Conservation (phyloP, 2,113 vertebrate genomes). For the Clarias macrocephalus region DNA sequence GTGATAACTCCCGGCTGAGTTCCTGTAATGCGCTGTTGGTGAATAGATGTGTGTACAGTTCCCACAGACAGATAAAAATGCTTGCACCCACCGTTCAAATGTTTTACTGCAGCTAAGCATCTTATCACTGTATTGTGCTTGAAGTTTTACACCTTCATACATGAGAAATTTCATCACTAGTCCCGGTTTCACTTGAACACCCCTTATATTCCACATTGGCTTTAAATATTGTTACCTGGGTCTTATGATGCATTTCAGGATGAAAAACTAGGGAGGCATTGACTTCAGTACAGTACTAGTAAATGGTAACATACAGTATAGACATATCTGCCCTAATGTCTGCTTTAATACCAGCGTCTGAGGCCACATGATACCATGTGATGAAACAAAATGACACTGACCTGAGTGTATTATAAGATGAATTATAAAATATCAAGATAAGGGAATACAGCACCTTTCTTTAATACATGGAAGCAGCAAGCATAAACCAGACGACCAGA, state of each 20-base stretch:
- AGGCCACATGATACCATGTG: background rate
- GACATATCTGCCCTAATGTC: background rate
- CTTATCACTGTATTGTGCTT: no score
- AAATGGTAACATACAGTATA: background rate
- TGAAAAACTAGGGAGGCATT: background rate
- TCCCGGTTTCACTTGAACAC: background rate
- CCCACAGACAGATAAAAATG: no score
- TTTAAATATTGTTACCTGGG: background rate
- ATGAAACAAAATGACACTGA: background rate
- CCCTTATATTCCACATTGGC: background rate
- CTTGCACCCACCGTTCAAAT: no score
- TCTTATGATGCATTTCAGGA: background rate
- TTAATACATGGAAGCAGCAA: background rate
- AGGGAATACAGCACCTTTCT: background rate
- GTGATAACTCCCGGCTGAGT: no score
- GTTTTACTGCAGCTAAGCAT: no score
- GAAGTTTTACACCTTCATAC: no score
- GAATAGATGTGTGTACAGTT: no score
- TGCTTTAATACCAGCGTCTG: background rate
- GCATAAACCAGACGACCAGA: background rate
- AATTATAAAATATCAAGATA: background rate
- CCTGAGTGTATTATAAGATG: background rate
- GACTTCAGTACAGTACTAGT: background rate
- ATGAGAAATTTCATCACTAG: no score
- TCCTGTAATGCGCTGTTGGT: no score